phyloP scores from a whole-genome alignment of 2,888 invertebrate species.

The Periphyllus acericola region DNA sequence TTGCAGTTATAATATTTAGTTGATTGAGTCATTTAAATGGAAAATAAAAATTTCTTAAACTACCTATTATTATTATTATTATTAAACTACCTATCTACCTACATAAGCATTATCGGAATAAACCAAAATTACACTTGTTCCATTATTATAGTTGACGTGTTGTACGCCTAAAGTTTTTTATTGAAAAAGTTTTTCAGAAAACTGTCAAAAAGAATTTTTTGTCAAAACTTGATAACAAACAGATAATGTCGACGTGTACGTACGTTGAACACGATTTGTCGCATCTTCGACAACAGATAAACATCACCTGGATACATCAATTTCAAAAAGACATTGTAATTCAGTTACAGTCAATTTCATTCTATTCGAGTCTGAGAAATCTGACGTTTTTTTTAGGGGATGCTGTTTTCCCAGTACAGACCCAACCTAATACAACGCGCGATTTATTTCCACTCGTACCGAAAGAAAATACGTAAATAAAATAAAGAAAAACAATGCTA shows the following conservation, averaged over 20 bases:
- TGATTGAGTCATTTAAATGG: too few relatives aligned
- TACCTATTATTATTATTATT: too few relatives aligned
- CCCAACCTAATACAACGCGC: not conserved
- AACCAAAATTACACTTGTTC: conserved; percentile 16
- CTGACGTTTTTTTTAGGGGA: not conserved
- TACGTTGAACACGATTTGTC: conserved; percentile 16
- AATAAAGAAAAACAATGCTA: too few relatives aligned
- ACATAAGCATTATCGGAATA: too few relatives aligned
- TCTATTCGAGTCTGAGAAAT: not conserved
- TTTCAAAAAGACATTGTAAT: conserved; percentile 36
- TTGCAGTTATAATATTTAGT: too few relatives aligned
- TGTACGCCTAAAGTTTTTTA: conserved; percentile 36
- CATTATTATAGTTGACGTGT: not conserved
- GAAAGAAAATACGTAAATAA: not conserved
- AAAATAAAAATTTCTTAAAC: too few relatives aligned
- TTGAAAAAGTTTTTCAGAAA: conserved; percentile 48
- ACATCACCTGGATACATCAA: conserved; percentile 26
- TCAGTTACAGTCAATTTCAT: conserved; percentile 22
- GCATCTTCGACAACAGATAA: conserved; percentile 10
- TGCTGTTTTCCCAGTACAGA: not conserved
- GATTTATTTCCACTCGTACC: not conserved
- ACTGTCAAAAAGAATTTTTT: conserved; percentile 22
- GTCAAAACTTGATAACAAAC: not conserved
- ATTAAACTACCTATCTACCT: too few relatives aligned
- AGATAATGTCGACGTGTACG: not conserved